Evolutionary conservation across 1,140 invertebrate genomes (phyloP).

Genomic region (Macrosteles quadrilineatus): DNA sequence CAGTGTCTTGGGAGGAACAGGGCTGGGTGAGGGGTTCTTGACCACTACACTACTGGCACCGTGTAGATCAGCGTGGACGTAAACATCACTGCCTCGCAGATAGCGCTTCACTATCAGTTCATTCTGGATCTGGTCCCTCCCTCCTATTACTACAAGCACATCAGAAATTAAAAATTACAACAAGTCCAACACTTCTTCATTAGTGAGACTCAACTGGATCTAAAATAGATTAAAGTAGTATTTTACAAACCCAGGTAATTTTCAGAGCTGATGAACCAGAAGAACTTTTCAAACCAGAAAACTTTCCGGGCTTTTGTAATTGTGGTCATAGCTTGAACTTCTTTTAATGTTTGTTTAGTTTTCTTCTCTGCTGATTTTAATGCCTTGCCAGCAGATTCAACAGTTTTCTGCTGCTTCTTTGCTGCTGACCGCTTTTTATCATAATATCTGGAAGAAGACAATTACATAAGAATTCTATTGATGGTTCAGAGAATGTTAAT

Average conservation of each 20-base stretch:
- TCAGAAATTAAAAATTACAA: background rate
- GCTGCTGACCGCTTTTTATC: slow-evolving; percentile 87
- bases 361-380: slow-evolving; percentile 96
- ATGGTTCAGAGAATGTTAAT: too few species aligned
- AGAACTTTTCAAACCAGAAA: slow-evolving; percentile 99
- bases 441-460: slow-evolving; percentile 70
- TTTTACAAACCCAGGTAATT: slow-evolving; percentile 77
- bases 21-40: slow-evolving; percentile 76
- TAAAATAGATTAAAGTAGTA: too few species aligned
- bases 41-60: slow-evolving; percentile 94
- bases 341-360: slow-evolving; percentile 93
- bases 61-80: slow-evolving; percentile 92
- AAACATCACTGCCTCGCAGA: slow-evolving; percentile 80
- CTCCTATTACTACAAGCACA: slow-evolving; percentile 76
- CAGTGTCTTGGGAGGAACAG: slow-evolving; percentile 89
- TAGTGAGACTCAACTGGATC: too few species aligned
- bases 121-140: slow-evolving; percentile 97
- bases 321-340: slow-evolving; percentile 88
- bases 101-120: slow-evolving; percentile 96
- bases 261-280: slow-evolving; percentile 99
- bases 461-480: too few species aligned
- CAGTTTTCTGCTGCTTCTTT: slow-evolving; percentile 95
- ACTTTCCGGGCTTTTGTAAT: slow-evolving; percentile 92
- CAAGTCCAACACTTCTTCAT: background rate
- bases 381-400: slow-evolving; percentile 92